Percentiles rank a stretch among this genome's conserved stretches.
Conservation (phyloP, 1,140 invertebrate species). For the Helicoverpa armigera region DNA sequence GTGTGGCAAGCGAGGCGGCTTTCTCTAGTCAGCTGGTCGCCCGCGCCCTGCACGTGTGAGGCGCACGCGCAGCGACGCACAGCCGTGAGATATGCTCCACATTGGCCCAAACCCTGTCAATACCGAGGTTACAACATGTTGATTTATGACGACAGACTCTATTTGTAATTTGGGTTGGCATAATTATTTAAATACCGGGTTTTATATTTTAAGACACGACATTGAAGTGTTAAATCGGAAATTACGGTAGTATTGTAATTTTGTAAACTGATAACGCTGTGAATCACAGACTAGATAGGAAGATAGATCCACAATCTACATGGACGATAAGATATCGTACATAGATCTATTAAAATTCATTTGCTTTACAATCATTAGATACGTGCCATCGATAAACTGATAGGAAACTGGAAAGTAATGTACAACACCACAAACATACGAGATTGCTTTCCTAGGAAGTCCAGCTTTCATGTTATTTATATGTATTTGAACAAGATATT, state of each 20-base stretch:
- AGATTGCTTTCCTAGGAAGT: constrained; percentile 22
- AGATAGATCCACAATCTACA: background rate
- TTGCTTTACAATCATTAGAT: constrained; percentile 24
- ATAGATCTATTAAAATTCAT: background rate
- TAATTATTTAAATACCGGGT: background rate
- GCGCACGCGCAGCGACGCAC: constrained; percentile 16
- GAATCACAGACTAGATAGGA: background rate
- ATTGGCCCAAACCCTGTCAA: constrained; percentile 42
- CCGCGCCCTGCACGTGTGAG: constrained; percentile 39
- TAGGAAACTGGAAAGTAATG: constrained; percentile 13
- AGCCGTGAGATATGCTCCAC: constrained; percentile 48
- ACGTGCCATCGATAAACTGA: constrained; percentile 24
- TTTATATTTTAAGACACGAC: too few species aligned
- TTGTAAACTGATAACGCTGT: background rate
- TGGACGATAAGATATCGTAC: background rate
- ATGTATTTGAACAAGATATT: constrained; percentile 13
- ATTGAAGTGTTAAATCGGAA: background rate
- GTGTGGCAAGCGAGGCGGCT: constrained; percentile 48
- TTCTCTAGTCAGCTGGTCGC: constrained; percentile 56
- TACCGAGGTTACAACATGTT: constrained; percentile 39
- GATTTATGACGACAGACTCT: constrained; percentile 33
- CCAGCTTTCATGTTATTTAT: constrained; percentile 23
- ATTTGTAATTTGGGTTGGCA: constrained; percentile 11
- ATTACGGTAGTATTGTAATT: background rate
- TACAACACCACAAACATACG: background rate